Conservation (phyloP, 2,888 invertebrate genomes). For the Koerneria pararmatus region DNA sequence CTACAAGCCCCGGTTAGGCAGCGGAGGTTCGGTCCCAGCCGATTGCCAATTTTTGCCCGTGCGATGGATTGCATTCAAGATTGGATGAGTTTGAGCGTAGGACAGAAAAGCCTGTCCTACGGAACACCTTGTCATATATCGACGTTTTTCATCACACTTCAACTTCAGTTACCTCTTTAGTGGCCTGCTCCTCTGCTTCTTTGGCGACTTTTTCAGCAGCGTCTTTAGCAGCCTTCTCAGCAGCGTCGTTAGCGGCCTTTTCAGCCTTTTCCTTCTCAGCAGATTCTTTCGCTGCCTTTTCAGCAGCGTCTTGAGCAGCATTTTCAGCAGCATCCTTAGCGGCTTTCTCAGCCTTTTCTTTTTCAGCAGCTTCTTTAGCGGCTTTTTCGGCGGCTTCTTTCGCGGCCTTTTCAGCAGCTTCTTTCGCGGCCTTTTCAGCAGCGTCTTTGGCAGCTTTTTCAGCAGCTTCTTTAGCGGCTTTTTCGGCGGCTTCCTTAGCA, state of each 20-base stretch:
- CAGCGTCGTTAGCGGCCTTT: conserved; percentile 10
- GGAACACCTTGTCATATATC: too few species aligned
- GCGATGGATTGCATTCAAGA: too few species aligned
- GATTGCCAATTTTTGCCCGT: too few species aligned
- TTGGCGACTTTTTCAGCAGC: not conserved
- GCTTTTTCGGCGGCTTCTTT: conserved; percentile 25
- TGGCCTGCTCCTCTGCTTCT: not conserved
- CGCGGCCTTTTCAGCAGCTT: conserved; percentile 23
- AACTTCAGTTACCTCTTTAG: not conserved
- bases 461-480: conserved; percentile 29
- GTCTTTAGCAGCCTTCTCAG: not conserved
- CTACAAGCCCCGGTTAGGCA: too few species aligned
- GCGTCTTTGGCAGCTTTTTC: conserved; percentile 27
- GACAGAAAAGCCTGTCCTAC: too few species aligned
- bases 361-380: conserved; percentile 26
- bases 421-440: conserved; percentile 28
- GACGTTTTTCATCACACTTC: not conserved
- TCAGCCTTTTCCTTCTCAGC: too few species aligned
- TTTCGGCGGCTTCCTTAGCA: conserved; percentile 18
- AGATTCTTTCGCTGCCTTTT: too few species aligned
- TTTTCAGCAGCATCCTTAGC: conserved; percentile 20
- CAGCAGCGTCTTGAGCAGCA: too few species aligned
- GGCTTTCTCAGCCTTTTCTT: conserved; percentile 23
- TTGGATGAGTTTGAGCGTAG: too few species aligned
- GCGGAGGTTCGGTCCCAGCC: too few species aligned